These are phyloP conservation scores for Ectropis grisescens DNA, from an alignment of 1,140 invertebrate species.

Conservation along the genomic window DNA sequence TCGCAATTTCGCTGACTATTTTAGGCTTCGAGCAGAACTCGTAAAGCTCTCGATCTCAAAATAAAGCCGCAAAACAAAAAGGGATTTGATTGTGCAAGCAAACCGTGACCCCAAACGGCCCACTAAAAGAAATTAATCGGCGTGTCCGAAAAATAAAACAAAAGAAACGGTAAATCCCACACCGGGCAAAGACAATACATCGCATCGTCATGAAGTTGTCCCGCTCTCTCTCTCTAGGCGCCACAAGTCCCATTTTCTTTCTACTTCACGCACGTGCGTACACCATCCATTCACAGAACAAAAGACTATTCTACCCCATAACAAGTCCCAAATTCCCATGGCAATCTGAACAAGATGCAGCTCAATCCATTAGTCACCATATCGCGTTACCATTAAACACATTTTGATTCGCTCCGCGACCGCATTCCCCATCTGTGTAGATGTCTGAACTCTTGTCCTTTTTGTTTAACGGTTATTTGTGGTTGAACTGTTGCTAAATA, in stretches of 20 bases:
- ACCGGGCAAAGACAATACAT: conserved; percentile 52
- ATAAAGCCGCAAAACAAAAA: conserved; percentile 15
- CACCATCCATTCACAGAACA: conserved; percentile 31
- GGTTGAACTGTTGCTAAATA: no score
- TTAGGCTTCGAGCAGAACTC: no score
- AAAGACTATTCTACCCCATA: neutral
- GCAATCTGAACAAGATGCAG: conserved; percentile 25
- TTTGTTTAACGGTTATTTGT: conserved; percentile 60
- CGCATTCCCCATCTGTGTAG: conserved; percentile 41
- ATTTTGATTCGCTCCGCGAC: conserved; percentile 31
- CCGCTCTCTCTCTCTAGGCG: conserved; percentile 59
- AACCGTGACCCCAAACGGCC: conserved; percentile 20
- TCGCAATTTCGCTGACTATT: no score
- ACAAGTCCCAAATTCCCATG: neutral
- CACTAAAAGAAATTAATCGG: conserved; percentile 45
- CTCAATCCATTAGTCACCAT: conserved; percentile 43
- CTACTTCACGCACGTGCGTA: conserved; percentile 58
- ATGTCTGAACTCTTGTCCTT: conserved; percentile 65
- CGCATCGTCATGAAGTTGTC: conserved; percentile 52
- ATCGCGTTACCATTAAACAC: conserved; percentile 36
- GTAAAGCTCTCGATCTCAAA: conserved; percentile 1
- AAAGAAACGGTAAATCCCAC: conserved; percentile 51
- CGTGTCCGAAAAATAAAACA: conserved; percentile 47
- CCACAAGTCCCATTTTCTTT: conserved; percentile 27
- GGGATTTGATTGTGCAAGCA: conserved; percentile 24